These are phyloP conservation scores for Ptilorrhoa leucosticta DNA, from an alignment of 2,113 vertebrate genomes.

Conservation along the genomic window DNA sequence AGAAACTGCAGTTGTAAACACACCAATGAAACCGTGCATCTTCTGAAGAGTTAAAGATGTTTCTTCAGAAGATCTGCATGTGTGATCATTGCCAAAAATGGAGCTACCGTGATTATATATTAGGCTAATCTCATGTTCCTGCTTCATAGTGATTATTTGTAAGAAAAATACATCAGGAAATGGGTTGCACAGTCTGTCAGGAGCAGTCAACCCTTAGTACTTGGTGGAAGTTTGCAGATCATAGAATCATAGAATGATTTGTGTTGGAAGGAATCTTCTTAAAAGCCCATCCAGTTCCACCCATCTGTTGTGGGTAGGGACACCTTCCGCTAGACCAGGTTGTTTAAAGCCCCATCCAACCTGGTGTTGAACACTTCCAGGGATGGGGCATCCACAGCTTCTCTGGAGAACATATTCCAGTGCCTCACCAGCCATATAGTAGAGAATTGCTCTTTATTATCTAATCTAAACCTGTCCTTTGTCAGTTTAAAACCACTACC, in stretches of 20 bases:
- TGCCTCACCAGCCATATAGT: not conserved
- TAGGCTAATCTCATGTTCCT: not conserved
- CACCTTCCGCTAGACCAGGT: not conserved
- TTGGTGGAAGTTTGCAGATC: not conserved
- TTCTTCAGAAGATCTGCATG: not conserved
- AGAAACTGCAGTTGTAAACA: not conserved
- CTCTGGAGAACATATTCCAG: too few relatives aligned
- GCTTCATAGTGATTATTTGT: not conserved
- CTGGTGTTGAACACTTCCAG: not conserved
- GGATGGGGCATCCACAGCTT: too few relatives aligned
- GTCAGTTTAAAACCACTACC: not conserved
- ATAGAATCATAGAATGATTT: not conserved
- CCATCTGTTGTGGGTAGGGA: rapidly evolving
- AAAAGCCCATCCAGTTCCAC: not conserved
- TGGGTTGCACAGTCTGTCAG: not conserved
- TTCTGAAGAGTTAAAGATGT: not conserved
- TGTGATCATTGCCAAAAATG: not conserved
- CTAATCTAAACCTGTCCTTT: not conserved
- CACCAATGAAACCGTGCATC: not conserved
- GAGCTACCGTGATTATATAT: not conserved
- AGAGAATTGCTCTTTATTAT: not conserved
- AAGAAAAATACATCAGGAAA: not conserved
- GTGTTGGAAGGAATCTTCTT: not conserved
- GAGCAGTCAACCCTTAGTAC: not conserved
- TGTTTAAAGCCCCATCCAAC: not conserved